A percentile compares a stretch with the other conserved stretches of the same genome.
Evolutionary conservation across 2,797 vertebrate genomes (phyloP).

Genomic region (Cercopithecus mitis): DNA sequence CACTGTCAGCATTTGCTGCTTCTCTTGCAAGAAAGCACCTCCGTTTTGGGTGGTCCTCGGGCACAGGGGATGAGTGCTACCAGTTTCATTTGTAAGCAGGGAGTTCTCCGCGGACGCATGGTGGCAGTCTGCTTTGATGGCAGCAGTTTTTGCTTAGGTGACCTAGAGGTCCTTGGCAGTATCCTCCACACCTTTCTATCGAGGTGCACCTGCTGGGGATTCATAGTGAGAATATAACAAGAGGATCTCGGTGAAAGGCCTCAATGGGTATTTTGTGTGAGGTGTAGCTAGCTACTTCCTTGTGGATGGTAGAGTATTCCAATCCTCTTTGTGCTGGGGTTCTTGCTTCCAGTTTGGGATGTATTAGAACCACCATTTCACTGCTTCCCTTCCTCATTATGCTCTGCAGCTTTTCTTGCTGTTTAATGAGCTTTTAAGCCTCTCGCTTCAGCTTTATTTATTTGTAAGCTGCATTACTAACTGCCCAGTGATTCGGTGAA

Average conservation of each 20-base stretch:
- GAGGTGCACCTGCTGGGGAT: neutral
- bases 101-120: constrained; percentile 40
- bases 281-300: neutral
- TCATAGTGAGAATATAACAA: neutral
- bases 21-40: constrained; percentile 56
- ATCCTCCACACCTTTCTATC: rapidly evolving
- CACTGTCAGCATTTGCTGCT: constrained; percentile 67
- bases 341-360: neutral
- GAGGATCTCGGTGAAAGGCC: neutral
- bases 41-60: constrained; percentile 45
- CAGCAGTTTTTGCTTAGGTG: constrained; percentile 40
- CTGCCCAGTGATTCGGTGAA: neutral
- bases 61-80: constrained; percentile 59
- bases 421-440: neutral
- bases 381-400: neutral
- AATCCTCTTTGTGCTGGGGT: no score
- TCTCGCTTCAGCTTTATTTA: neutral
- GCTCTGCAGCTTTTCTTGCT: neutral
- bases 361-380: neutral
- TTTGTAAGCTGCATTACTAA: neutral
- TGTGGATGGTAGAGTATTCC: neutral
- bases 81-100: constrained; percentile 72
- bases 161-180: neutral
- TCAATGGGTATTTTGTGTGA: rapidly evolving
- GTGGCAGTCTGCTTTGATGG: constrained; percentile 48